Evolutionary conservation across 2,888 invertebrate genomes (phyloP), one percentile per base, ranked within the genome.

Genomic region (Pheosia tremula): DNA sequence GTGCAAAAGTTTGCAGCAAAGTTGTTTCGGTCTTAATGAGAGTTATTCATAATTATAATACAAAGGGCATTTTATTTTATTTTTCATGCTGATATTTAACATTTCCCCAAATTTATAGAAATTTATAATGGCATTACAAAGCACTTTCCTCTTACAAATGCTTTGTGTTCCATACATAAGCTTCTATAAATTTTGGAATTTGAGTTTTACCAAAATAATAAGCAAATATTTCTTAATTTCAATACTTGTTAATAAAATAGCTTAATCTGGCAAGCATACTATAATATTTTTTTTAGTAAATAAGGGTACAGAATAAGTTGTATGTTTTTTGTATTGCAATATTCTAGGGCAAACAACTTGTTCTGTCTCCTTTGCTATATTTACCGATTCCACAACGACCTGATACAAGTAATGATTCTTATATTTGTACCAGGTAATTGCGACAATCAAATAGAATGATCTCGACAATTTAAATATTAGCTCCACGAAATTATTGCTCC

Each of bases 1-100:
- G 89, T 88, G 90, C 90, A 84, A 68, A 74, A 79, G 72, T 71
- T 78, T 62, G 63, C 63, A 72, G 77, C 74, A 75, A 71, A 72
- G 67, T 83, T 82, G 79, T 84, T 81, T 82, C 77, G 76, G 80
- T 69, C 77, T 78, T 82, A 66, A 67, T 62, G 24, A 74, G 62
- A 77, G 68, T 71, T 74, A 71, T 64, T 68, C 49, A 69, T 69
- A 81, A 65, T 66, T 71, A 68, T 71, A 71, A 70, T 75, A 76
- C 66, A 80, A 84, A 85, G 84, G 82, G 81, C 77, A 41, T 11
- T 47, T 45, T 57, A 71, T 68, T 74, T 72, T 73, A 75, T 64
- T 75, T 64, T 61, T 71, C 86, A 86, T 87, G 86, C 86, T 82
- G 24, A 61, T 77, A 78, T 73, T 75, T 66, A 59, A 74, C 68